Percentiles rank a stretch among this genome's conserved stretches.
Conservation (phyloP, 64 coral and sea anemone species). For the Porites australiensis region DNA sequence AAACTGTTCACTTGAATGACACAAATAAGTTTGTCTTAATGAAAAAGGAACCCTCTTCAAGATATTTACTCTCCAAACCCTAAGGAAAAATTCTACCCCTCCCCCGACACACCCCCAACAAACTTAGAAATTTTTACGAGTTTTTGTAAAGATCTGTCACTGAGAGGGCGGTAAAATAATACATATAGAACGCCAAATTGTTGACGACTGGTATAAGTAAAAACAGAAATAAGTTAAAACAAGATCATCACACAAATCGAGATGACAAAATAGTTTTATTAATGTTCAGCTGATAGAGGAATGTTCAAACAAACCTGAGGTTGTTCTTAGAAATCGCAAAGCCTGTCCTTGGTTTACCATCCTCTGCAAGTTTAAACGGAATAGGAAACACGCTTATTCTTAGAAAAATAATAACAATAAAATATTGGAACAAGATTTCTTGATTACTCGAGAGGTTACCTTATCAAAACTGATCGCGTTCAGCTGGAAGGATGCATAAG, state of each 20-base stretch:
- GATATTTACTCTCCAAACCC: no score
- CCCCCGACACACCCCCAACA: conserved; percentile 31
- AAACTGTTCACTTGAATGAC: no score
- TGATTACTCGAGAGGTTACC: neutral
- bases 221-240: neutral
- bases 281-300: no score
- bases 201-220: neutral
- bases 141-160: neutral
- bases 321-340: conserved; percentile 21
- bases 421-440: neutral
- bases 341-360: neutral
- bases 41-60: no score
- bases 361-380: conserved; percentile 1
- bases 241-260: neutral
- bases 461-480: neutral
- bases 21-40: no score
- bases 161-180: neutral
- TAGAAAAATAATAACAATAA: neutral
- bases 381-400: neutral
- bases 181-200: neutral
- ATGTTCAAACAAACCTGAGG: neutral
- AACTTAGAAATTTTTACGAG: neutral
- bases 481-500: neutral
- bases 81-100: neutral
- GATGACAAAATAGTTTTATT: neutral